Percentiles rank a stretch among this genome's conserved stretches.
These are phyloP conservation scores for Anagyrus pseudococci DNA, from an alignment of 2,888 invertebrate genomes.

Conservation along the genomic window DNA sequence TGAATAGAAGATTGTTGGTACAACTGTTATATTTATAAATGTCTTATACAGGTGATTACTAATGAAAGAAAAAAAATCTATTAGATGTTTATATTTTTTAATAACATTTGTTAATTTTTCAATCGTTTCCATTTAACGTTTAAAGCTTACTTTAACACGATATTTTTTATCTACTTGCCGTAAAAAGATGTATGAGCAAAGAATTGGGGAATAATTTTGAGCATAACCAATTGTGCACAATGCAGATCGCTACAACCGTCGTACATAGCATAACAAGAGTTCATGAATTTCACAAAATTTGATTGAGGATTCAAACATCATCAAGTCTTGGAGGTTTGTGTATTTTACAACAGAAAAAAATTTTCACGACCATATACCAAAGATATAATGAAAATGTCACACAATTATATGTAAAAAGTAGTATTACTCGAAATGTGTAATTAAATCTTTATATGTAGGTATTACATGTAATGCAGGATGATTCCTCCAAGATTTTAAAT, in stretches of 20 bases:
- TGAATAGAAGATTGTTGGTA: conserved; percentile 36
- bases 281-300: conserved; percentile 23
- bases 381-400: conserved; percentile 58
- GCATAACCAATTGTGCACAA: conserved; percentile 26
- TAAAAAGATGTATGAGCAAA: conserved; percentile 27
- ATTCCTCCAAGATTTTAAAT: conserved; percentile 39
- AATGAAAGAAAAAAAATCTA: conserved; percentile 29
- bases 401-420: conserved; percentile 53
- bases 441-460: conserved; percentile 44
- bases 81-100: conserved; percentile 39
- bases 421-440: conserved; percentile 45
- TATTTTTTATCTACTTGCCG: conserved; percentile 39
- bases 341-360: conserved; percentile 54
- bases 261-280: conserved; percentile 18
- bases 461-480: conserved; percentile 44
- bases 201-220: conserved; percentile 27
- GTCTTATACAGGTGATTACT: conserved; percentile 38
- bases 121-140: conserved; percentile 38
- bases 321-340: conserved; percentile 45
- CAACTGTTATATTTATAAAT: conserved; percentile 40
- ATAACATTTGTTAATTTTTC: conserved; percentile 37
- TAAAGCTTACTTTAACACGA: conserved; percentile 37
- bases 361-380: conserved; percentile 58
- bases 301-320: conserved; percentile 26
- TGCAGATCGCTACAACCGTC: conserved; percentile 22